These are phyloP conservation scores for Ennomos quercinarius DNA, from an alignment of 2,888 invertebrate genomes.

Conservation along the genomic window DNA sequence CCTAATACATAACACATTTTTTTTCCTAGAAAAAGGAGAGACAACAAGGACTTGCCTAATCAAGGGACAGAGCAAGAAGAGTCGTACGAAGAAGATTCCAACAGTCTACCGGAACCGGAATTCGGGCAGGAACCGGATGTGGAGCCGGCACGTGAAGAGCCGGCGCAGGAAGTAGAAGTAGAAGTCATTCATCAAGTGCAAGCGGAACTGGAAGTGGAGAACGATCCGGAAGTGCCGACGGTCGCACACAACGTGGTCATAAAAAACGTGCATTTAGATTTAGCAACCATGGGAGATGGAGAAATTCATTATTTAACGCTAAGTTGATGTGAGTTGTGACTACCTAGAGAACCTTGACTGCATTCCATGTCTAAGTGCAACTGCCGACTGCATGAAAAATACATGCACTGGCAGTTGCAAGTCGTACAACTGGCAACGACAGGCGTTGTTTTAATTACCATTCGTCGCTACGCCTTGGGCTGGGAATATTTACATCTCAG, in stretches of 20 bases:
- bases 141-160: neutral
- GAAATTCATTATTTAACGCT: slow-evolving; percentile 28
- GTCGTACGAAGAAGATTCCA: slow-evolving; percentile 28
- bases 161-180: slow-evolving; percentile 5
- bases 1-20: too few relatives aligned
- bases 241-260: neutral
- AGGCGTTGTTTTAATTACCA: too few relatives aligned
- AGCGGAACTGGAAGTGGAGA: slow-evolving; percentile 16
- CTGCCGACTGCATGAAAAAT: too few relatives aligned
- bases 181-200: neutral
- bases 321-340: slow-evolving; percentile 4
- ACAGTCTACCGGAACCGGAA: slow-evolving; percentile 23
- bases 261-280: neutral
- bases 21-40: slow-evolving; percentile 35
- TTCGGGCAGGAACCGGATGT: slow-evolving; percentile 8
- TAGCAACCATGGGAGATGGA: slow-evolving; percentile 1
- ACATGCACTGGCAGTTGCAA: too few relatives aligned
- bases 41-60: slow-evolving; percentile 20
- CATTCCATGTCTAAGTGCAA: too few relatives aligned
- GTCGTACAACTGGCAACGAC: too few relatives aligned
- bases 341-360: too few relatives aligned
- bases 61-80: slow-evolving; percentile 26
- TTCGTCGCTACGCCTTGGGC: too few relatives aligned
- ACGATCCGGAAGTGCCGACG: slow-evolving; percentile 4
- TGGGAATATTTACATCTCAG: too few relatives aligned